These are phyloP conservation scores for Nothobranchius furzeri DNA, from an alignment of 2,113 vertebrate species.

Conservation along the genomic window DNA sequence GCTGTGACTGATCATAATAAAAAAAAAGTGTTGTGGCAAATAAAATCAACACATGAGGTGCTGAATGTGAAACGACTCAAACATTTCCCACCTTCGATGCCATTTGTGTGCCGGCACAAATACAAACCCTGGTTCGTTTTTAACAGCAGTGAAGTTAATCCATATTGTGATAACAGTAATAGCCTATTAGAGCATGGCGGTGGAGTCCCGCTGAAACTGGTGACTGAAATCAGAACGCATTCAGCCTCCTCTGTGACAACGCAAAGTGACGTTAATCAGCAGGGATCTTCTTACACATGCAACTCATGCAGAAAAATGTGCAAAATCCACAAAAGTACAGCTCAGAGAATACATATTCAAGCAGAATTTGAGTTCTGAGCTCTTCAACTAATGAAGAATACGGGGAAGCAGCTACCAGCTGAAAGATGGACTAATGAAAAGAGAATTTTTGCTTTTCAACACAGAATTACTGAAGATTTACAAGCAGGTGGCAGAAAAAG, in stretches of 20 bases:
- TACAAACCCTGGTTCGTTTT: conserved; percentile 48
- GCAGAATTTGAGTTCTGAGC: background rate
- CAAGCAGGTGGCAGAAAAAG: conserved; percentile 35
- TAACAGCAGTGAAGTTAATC: conserved; percentile 69
- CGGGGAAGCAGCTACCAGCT: conserved; percentile 13
- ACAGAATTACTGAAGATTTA: conserved; percentile 47
- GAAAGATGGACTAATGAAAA: conserved; percentile 44
- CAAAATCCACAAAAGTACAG: conserved; percentile 21
- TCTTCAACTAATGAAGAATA: conserved; percentile 3
- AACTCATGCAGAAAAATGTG: conserved; percentile 41
- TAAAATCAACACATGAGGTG: conserved; percentile 46
- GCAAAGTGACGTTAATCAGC: conserved; percentile 72
- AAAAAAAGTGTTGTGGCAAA: conserved; percentile 54
- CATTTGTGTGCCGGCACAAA: conserved; percentile 35
- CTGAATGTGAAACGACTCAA: conserved; percentile 66
- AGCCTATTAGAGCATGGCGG: conserved; percentile 73
- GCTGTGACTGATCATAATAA: conserved; percentile 44
- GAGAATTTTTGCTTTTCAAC: conserved; percentile 49
- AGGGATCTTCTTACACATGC: conserved; percentile 57
- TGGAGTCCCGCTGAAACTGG: conserved; percentile 72
- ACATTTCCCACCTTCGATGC: conserved; percentile 25
- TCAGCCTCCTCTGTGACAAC: conserved; percentile 66
- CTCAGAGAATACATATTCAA: conserved; percentile 19
- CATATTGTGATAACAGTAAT: conserved; percentile 74
- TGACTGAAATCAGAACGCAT: conserved; percentile 67